A percentile compares a stretch with the other conserved stretches of the same genome.
Evolutionary conservation across 2,797 vertebrate species (phyloP).

Genomic region (Chelonia mydas): DNA sequence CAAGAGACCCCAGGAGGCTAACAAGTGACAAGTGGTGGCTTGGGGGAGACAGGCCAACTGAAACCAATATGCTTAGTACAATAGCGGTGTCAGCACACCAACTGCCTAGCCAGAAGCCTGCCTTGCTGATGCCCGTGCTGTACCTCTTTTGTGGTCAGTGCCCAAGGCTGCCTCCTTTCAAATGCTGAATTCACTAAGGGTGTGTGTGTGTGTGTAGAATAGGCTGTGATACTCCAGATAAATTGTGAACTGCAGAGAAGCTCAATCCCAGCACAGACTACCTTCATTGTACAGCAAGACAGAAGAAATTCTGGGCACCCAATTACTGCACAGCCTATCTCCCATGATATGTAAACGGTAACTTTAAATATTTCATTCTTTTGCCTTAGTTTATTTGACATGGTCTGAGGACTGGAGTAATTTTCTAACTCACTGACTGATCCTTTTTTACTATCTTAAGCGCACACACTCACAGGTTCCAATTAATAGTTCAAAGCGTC

Average conservation of each 20-base stretch:
- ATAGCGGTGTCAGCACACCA: fast-evolving
- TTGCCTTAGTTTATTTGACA: slow-evolving; percentile 53
- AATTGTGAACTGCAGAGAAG: not conserved
- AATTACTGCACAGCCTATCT: not conserved
- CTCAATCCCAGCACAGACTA: not conserved
- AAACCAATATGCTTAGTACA: fast-evolving
- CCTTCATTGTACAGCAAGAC: fast-evolving
- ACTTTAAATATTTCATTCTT: slow-evolving; percentile 53
- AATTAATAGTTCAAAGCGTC: slow-evolving; percentile 40
- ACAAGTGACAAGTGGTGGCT: fast-evolving
- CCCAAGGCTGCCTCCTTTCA: not conserved
- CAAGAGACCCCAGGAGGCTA: fast-evolving
- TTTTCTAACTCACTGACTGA: slow-evolving; percentile 74
- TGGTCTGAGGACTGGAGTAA: slow-evolving; percentile 59
- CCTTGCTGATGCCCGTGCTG: not conserved
- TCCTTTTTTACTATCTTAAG: slow-evolving; percentile 58
- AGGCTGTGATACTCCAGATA: not conserved
- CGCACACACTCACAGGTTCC: slow-evolving; percentile 53
- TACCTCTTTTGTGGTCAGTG: not conserved
- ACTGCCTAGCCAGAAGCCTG: fast-evolving
- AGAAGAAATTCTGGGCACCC: fast-evolving
- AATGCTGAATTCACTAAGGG: fast-evolving
- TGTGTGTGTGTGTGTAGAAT: not conserved
- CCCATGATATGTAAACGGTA: not conserved
- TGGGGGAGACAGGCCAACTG: not conserved